Base-by-base conservation (phyloP, 1,140 invertebrate genomes). In the Lepidurus apus region DNA sequence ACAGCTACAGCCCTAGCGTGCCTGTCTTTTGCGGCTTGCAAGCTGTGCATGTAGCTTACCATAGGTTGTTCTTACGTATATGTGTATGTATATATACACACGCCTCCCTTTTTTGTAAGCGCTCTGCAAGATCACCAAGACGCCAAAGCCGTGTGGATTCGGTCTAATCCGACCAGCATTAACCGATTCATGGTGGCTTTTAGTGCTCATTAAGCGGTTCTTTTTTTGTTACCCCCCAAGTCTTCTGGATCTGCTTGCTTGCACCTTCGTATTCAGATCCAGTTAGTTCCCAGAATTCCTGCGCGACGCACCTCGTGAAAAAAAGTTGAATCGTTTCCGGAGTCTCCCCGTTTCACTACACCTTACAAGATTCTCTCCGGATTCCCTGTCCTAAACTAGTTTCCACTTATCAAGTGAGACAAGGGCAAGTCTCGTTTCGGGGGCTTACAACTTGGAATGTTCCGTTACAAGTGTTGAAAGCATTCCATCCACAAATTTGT, bases 211-310 rank as follows among this genome's bases (percentile, higher is more conserved):
- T n/a, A 17, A 65, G 53, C 17, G 6, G n/a, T 65, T 26, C 26
- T 26, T 26, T 8, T 65, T 10, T 10, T 47, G 53, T 21, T 65
- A 21, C 3, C 13, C 21, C 53, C 13, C 53, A 3, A 4, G 53
- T 65, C 17, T 65, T 21, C 9, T 21, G 17, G 10, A n/a, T 65
- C 21, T 65, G 21, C 6, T 21, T 65, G 53, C 53, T 65, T 7
- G 21, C 53, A 65, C 53, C 21, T 7, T 65, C 53, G 53, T n/a
- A 17, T 65, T 65, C 21, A 17, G 17, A 17, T 65, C 53, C 53
- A 65, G 53, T 65, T 65, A 65, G 17, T 65, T 65, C 53, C 53
- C 53, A 65, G 53, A 17, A 65, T 65, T 65, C 53, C 53, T 65
- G 13, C 9, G 53, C 8, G 53, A 65, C 53, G 53, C 53, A 65